These are phyloP conservation scores for Drosophila nebulosa DNA, from an alignment of 1,140 invertebrate genomes.

Conservation along the genomic window DNA sequence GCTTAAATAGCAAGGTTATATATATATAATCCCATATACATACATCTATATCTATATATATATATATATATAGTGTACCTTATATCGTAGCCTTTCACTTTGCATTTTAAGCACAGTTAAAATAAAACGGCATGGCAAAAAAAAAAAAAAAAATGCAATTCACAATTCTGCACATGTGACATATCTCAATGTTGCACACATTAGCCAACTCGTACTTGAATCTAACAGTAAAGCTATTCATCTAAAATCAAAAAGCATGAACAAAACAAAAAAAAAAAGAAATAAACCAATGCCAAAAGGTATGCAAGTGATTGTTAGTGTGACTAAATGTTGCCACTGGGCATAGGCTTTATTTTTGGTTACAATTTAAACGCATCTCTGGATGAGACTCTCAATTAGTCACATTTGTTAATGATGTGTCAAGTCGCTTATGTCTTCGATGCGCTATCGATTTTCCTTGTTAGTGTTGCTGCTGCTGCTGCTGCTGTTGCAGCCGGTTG, in stretches of 20 bases:
- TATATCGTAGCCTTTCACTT: slow-evolving; percentile 68
- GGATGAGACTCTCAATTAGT: slow-evolving; percentile 22
- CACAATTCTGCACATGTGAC: slow-evolving; percentile 61
- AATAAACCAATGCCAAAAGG: slow-evolving; percentile 60
- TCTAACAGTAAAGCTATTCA: slow-evolving; percentile 23
- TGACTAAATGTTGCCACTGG: neutral
- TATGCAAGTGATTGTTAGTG: slow-evolving; percentile 42
- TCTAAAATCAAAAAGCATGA: slow-evolving; percentile 30
- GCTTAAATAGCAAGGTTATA: slow-evolving; percentile 75
- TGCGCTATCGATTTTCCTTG: slow-evolving; percentile 37
- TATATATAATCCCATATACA: slow-evolving; percentile 4
- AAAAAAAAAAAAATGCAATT: slow-evolving; percentile 26
- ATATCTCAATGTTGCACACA: slow-evolving; percentile 50
- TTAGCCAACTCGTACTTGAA: slow-evolving; percentile 6
- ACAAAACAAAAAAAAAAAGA: neutral
- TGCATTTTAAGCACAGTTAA: slow-evolving; percentile 62
- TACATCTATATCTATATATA: slow-evolving; percentile 4
- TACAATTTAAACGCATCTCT: neutral
- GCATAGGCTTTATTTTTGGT: neutral
- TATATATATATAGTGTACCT: slow-evolving; percentile 15
- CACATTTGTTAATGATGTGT: slow-evolving; percentile 66
- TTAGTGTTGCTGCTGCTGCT: slow-evolving; percentile 15
- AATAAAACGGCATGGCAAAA: slow-evolving; percentile 11
- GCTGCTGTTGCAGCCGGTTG: slow-evolving; percentile 36
- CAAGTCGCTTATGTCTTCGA: slow-evolving; percentile 41